Percentiles rank a stretch among this genome's conserved stretches.
Conservation (phyloP, 2,888 invertebrate genomes). For the Drosophila robusta region DNA sequence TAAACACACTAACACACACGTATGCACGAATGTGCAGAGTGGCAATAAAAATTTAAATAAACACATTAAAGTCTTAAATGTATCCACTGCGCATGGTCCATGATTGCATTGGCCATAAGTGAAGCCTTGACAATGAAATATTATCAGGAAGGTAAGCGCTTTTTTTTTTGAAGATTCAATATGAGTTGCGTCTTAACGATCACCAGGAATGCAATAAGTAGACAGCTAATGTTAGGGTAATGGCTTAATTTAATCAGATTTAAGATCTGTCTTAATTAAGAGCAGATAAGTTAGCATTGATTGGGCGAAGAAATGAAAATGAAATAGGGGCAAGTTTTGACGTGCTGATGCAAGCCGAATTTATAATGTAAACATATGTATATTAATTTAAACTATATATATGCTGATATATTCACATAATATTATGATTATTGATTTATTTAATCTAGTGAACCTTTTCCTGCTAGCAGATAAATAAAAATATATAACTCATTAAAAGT, state of each 20-base stretch:
- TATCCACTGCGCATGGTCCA: constrained; percentile 10
- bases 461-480: too few relatives aligned
- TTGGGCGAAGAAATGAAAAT: background rate
- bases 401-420: background rate
- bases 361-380: background rate
- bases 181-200: background rate
- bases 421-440: background rate
- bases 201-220: background rate
- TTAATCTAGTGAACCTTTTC: background rate
- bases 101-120: constrained; percentile 15
- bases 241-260: background rate
- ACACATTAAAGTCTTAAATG: constrained; percentile 43
- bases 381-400: background rate
- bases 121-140: constrained; percentile 19
- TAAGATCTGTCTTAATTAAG: background rate
- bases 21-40: constrained; percentile 21
- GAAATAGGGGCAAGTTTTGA: too few relatives aligned
- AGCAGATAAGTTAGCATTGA: background rate
- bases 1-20: constrained; percentile 19
- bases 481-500: too few relatives aligned
- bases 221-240: background rate
- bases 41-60: constrained; percentile 55
- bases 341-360: too few relatives aligned
- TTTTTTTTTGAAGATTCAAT: background rate
- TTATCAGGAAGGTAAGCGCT: constrained; percentile 6